Percentiles rank a stretch among this genome's conserved stretches.
Conservation (phyloP, 1,140 invertebrate genomes). For the Ephestia elutella region DNA sequence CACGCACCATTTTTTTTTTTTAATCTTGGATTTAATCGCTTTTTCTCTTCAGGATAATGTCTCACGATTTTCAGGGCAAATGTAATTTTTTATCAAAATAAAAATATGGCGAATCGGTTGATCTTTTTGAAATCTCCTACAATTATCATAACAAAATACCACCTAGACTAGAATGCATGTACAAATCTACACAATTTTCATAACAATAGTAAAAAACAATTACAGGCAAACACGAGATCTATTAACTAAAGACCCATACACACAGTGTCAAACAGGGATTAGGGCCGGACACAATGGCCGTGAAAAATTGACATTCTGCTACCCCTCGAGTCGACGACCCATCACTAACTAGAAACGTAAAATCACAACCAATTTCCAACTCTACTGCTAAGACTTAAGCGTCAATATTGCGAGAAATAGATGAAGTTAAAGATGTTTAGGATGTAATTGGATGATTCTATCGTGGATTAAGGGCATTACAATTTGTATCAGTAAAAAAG, state of each 20-base stretch:
- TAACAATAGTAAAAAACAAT: slow-evolving; percentile 34
- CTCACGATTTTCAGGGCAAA: too few species aligned
- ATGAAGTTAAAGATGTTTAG: slow-evolving; percentile 37
- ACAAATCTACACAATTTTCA: background rate
- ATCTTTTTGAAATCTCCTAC: too few species aligned
- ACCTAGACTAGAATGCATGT: background rate
- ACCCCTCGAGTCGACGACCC: slow-evolving; percentile 42
- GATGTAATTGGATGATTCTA: slow-evolving; percentile 68
- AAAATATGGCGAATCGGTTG: too few species aligned
- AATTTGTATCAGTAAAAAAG: slow-evolving; percentile 68
- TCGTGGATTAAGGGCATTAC: slow-evolving; percentile 70
- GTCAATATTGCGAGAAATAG: slow-evolving; percentile 14
- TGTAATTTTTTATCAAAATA: too few species aligned
- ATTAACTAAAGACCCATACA: slow-evolving; percentile 54
- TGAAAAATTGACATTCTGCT: slow-evolving; percentile 61
- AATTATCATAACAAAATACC: too few species aligned
- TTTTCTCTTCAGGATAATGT: too few species aligned
- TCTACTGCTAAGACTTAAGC: slow-evolving; percentile 16
- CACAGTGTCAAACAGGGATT: slow-evolving; percentile 64
- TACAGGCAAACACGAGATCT: slow-evolving; percentile 36
- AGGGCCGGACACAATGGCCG: slow-evolving; percentile 50
- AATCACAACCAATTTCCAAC: slow-evolving; percentile 19
- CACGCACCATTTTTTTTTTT: too few species aligned
- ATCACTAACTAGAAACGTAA: background rate
- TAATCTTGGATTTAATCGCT: too few species aligned